A percentile compares a stretch with the other conserved stretches of the same genome.
Evolutionary conservation across 2,113 vertebrate genomes (phyloP).

Genomic region (Daboia siamensis): DNA sequence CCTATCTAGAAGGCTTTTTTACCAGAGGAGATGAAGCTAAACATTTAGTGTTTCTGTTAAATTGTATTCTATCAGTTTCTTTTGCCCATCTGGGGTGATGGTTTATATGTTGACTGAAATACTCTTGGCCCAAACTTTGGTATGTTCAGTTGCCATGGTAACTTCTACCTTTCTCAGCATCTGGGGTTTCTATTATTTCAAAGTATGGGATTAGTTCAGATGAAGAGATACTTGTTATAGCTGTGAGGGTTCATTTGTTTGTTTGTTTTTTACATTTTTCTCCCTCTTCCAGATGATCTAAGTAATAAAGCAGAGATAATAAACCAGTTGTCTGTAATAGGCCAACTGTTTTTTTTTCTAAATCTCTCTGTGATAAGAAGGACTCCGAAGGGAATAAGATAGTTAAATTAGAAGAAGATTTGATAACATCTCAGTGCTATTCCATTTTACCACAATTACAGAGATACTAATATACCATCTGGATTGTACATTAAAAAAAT

Average conservation of each 20-base stretch:
- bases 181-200: neutral
- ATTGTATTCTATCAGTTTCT: neutral
- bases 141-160: neutral
- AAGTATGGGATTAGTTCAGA: neutral
- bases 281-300: neutral
- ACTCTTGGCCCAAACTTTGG: neutral
- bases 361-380: neutral
- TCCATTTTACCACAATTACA: conserved; percentile 16
- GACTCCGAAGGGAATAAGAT: conserved; percentile 2
- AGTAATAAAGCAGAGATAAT: neutral
- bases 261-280: neutral
- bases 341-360: neutral
- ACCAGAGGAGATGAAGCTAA: neutral
- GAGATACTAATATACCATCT: conserved; percentile 12
- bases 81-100: neutral
- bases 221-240: neutral
- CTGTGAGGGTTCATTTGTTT: neutral
- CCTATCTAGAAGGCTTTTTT: neutral
- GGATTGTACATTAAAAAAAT: conserved; percentile 3
- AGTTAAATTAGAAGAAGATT: conserved; percentile 31
- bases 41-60: neutral
- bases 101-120: neutral
- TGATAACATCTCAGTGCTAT: conserved; percentile 11
- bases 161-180: neutral
- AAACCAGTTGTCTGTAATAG: neutral